Base-by-base conservation (phyloP, 2,888 invertebrate genomes). In the Eledone cirrhosa region DNA sequence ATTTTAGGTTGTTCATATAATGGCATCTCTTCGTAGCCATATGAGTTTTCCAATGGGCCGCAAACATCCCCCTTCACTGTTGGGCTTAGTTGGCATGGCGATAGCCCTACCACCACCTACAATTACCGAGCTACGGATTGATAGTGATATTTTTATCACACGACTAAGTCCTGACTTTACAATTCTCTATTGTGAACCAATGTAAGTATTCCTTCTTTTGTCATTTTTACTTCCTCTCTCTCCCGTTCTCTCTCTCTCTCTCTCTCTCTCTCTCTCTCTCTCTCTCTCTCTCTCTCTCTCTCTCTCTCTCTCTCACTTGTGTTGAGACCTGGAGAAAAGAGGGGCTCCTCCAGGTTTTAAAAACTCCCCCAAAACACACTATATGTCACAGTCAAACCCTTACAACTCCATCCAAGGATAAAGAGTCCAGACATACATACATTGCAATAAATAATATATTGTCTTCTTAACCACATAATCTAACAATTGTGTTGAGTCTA, bases 91-190 rank as follows among this genome's bases (percentile, higher is more conserved):
- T 80, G 98, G 96, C 7, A 90, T 98, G 86, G 98, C 98, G 84
- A 97, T 98, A 85, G 98, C 98, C 16, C 92, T 98, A 84, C 98
- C 98, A 74, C 98, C 98, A 19, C 98, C 98, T 19, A 97, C 97
- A 83, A 97, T 98, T 83, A 97, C 98, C 90, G 98, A 98, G 92
- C 97, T 98, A 87, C 94, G 97, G 86, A 93, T 98, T 86, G 98
- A 98, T 91, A 97, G 97, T 90, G 90, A 90, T 74, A 91, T 91
- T 86, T 98, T 98, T 91, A 98, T 98, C 87, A 98, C 97, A 81
- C 94, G 97, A 89, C 95, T 98, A 88, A 96, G 95, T 91, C 97
- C 98, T 88, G 97, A 98, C 92, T 97, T 98, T 92, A 94, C 96
- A 92, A 95, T 98, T 93, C 96, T 97, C 82, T 98, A 98, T 91